phyloP scores from a whole-genome alignment of 2,797 vertebrate genomes.

The Cottoperca gobio region DNA sequence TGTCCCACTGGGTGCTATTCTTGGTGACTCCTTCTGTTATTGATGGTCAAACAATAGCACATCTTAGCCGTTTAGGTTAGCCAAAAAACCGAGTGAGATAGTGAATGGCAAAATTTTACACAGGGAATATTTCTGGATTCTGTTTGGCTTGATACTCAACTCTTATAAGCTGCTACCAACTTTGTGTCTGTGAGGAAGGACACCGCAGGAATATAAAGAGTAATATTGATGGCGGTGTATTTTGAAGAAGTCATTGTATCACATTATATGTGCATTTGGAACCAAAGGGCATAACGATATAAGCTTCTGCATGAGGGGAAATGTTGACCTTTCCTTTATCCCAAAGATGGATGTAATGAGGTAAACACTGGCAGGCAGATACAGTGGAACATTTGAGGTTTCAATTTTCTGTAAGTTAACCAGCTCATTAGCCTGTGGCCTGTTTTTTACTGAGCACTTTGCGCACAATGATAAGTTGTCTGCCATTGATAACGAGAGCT shows the following conservation, averaged over 20 bases:
- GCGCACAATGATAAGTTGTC: background rate
- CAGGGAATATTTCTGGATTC: constrained; percentile 28
- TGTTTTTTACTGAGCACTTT: constrained; percentile 4
- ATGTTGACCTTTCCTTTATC: constrained; percentile 43
- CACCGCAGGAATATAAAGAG: background rate
- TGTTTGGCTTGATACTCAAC: constrained; percentile 25
- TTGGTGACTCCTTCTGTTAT: constrained; percentile 42
- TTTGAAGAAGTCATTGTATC: constrained; percentile 3
- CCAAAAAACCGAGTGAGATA: constrained; percentile 14
- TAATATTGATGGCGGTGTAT: constrained; percentile 13
- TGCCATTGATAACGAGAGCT: constrained; percentile 12
- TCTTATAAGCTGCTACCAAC: constrained; percentile 17
- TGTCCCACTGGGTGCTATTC: constrained; percentile 55
- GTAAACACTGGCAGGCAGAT: constrained; percentile 11
- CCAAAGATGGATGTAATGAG: constrained; percentile 27
- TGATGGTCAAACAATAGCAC: constrained; percentile 56
- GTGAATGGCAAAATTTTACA: constrained; percentile 33
- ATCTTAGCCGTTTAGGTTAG: constrained; percentile 21
- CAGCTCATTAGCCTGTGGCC: background rate
- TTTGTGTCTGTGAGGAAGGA: background rate
- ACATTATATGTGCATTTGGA: constrained; percentile 22
- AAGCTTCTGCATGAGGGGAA: background rate
- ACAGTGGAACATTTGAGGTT: constrained; percentile 3
- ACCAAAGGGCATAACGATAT: constrained; percentile 14
- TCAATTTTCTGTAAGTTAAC: constrained; percentile 5